Conservation (phyloP, 2,797 vertebrate genomes). For the Danio choprae region DNA sequence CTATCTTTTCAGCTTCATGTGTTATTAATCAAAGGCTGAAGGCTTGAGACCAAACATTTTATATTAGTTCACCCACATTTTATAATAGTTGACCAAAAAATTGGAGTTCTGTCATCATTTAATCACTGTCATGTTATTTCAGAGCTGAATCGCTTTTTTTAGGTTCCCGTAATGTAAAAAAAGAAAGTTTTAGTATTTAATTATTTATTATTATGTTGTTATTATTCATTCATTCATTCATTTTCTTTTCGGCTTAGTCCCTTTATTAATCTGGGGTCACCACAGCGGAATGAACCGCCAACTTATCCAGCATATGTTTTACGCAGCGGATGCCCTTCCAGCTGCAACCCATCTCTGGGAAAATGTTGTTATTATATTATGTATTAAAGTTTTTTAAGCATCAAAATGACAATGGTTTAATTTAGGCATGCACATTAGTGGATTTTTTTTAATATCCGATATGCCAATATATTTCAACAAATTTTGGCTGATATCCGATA, state of each 20-base stretch:
- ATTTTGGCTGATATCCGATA: too few species aligned
- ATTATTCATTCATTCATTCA: too few species aligned
- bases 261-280: too few species aligned
- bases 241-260: too few species aligned
- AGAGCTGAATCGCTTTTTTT: not conserved
- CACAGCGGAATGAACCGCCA: too few species aligned
- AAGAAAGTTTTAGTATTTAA: not conserved
- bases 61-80: constrained; percentile 1
- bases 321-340: too few species aligned
- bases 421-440: not conserved
- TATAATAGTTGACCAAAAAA: not conserved
- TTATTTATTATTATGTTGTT: not conserved
- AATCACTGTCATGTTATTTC: not conserved
- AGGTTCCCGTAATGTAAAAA: not conserved
- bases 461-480: too few species aligned
- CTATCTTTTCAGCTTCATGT: not conserved
- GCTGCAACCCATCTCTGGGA: too few species aligned
- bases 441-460: too few species aligned
- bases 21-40: constrained; percentile 5
- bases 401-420: not conserved
- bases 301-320: too few species aligned
- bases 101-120: not conserved
- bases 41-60: constrained; percentile 12
- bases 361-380: not conserved
- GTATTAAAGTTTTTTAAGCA: not conserved